Evolutionary conservation across 2,797 vertebrate species (phyloP), one percentile per base, ranked within the genome.

Genomic region (Pangasius larnaudii): DNA sequence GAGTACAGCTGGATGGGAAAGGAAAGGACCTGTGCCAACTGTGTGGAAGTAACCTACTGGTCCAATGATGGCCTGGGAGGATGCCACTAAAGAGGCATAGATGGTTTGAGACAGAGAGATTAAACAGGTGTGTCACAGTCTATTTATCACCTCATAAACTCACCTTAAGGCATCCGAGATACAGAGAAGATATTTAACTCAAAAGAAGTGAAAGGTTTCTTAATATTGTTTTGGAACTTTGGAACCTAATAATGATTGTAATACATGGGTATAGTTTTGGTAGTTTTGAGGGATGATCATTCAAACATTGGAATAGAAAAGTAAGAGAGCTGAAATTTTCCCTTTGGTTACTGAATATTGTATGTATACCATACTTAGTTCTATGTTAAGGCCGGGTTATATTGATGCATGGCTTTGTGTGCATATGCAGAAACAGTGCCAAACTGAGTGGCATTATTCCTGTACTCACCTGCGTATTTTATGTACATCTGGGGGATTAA

Each of bases 41-140:
- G 72, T n/a, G 78, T 86, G 77, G 84, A 82, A 74, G 77, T 63
- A 71, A 81, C 83, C 74, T 88, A 79, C 56, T 56, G 77, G 46
- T 85, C 77, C 33, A 65, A 42, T 51, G 65, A 85, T 69, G 59
- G 84, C 84, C 67, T 51, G 49, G 22, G 65, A 51, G 30, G 77
- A 85, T 67, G 82, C 30, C 81, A 88, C 46, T 33, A 82, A 77
- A 53, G 33, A 16, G 71, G 33, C 24, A 46, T 59, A 24, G 51
- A 85, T 67, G 75, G 65, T 46, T 33, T 77, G 46, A 49, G 83
- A 71, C 33, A 49, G 49, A 46, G 63, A 85, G 51, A 19, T 51
- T 19, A 33, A 56, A 61, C 22, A 46, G 14, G 39, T 71, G 27
- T 80, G 51, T 65, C 74, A 85, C 74, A 63, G 75, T 71, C 3